phyloP scores from a whole-genome alignment of 1,140 invertebrate genomes.

The Drosophila sechellia region DNA sequence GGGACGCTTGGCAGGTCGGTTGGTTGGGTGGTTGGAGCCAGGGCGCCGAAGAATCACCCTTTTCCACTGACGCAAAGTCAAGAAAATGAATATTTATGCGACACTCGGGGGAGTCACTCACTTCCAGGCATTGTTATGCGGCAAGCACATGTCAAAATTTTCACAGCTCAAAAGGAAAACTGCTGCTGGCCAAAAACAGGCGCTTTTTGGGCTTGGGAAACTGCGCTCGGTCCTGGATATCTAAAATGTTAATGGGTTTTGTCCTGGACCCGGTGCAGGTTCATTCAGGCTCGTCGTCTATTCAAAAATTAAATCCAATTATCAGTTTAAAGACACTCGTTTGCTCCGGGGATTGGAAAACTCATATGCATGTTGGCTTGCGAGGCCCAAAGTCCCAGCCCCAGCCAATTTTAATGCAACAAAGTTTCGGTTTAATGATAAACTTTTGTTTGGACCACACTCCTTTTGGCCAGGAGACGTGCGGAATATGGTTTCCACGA shows the following conservation, averaged over 20 bases:
- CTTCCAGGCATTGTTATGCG: slow-evolving; percentile 59
- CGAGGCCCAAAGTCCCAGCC: slow-evolving; percentile 12
- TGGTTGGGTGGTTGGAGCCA: no score
- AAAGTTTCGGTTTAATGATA: slow-evolving; percentile 82
- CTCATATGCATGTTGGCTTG: slow-evolving; percentile 28
- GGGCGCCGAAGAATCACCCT: slow-evolving; percentile 47
- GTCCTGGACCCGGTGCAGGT: slow-evolving; percentile 12
- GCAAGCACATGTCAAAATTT: slow-evolving; percentile 83
- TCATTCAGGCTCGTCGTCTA: slow-evolving; percentile 34
- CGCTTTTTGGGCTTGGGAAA: slow-evolving; percentile 4
- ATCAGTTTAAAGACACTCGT: slow-evolving; percentile 80
- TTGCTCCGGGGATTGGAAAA: slow-evolving; percentile 40
- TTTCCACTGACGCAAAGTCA: slow-evolving; percentile 65
- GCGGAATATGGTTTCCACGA: slow-evolving; percentile 30
- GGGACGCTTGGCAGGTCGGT: no score
- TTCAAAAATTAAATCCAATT: slow-evolving; percentile 83
- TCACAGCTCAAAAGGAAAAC: slow-evolving; percentile 60
- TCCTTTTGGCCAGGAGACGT: slow-evolving; percentile 11
- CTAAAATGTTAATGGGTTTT: slow-evolving; percentile 61
- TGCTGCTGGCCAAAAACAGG: slow-evolving; percentile 43
- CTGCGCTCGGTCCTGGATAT: slow-evolving; percentile 36
- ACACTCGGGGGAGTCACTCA: slow-evolving; percentile 44
- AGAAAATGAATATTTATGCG: slow-evolving; percentile 83
- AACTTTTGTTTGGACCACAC: slow-evolving; percentile 73
- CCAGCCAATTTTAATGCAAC: slow-evolving; percentile 68